These are phyloP conservation scores for Azemiops feae DNA, from an alignment of 2,113 vertebrate species.

Conservation along the genomic window DNA sequence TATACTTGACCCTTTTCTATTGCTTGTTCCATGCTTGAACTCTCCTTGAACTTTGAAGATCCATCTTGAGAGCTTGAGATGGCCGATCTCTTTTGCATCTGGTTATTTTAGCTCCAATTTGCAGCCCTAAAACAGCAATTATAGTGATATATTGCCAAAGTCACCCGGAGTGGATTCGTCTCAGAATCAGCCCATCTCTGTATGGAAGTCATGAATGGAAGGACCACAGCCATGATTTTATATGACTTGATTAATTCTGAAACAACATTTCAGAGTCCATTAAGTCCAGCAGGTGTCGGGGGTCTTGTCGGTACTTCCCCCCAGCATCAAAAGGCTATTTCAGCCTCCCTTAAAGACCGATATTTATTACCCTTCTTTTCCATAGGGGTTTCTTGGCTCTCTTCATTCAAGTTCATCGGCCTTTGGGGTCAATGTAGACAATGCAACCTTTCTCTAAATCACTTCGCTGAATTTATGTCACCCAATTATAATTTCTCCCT, in stretches of 20 bases:
- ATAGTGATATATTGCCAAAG: conserved; percentile 89
- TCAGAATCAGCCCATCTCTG: conserved; percentile 85
- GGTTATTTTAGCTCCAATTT: conserved; percentile 98
- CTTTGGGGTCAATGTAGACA: conserved; percentile 30
- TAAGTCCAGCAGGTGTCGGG: conserved; percentile 78
- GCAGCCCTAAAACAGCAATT: conserved; percentile 92
- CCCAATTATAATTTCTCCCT: conserved; percentile 8
- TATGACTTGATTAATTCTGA: conserved; percentile 85
- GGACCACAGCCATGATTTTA: conserved; percentile 79
- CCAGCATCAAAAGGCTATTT: conserved; percentile 39
- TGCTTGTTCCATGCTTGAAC: conserved; percentile 92
- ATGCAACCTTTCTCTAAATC: conserved; percentile 31
- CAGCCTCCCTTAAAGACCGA: conserved; percentile 55
- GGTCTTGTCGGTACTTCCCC: conserved; percentile 54
- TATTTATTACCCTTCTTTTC: conserved; percentile 41
- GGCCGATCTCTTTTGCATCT: conserved; percentile 93
- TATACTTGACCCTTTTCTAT: conserved; percentile 86
- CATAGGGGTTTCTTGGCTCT: not conserved
- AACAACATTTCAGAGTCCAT: conserved; percentile 81
- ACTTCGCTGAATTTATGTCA: conserved; percentile 28
- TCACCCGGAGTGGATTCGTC: conserved; percentile 84
- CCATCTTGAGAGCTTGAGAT: conserved; percentile 77
- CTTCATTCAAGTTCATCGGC: conserved; percentile 16
- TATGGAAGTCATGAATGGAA: conserved; percentile 75
- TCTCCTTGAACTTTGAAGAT: conserved; percentile 97